Evolutionary conservation across 2,888 invertebrate genomes (phyloP).

Genomic region (Andrena chrysosceles): DNA sequence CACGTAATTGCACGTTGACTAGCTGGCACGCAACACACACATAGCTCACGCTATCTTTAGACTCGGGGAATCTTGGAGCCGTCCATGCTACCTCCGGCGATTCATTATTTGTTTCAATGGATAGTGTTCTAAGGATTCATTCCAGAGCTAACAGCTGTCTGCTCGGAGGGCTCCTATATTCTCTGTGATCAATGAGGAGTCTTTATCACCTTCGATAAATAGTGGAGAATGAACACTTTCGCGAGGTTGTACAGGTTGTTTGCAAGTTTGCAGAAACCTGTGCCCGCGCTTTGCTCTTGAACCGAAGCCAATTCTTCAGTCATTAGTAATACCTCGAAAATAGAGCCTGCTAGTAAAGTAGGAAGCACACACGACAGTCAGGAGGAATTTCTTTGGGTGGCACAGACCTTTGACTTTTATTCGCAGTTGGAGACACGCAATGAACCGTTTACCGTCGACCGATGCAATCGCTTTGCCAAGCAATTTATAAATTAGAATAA

Average conservation of each 20-base stretch:
- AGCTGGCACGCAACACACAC: conserved; percentile 57
- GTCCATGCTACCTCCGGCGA: conserved; percentile 20
- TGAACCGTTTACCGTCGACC: not conserved
- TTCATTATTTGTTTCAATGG: not conserved
- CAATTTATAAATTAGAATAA: not conserved
- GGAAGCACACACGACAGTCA: not conserved
- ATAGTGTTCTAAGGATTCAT: not conserved
- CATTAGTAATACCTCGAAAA: conserved; percentile 21
- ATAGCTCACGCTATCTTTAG: conserved; percentile 70
- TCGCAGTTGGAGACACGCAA: not conserved
- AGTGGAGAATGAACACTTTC: not conserved
- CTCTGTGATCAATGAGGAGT: not conserved
- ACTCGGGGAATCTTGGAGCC: conserved; percentile 50
- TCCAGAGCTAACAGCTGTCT: not conserved
- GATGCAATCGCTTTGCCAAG: not conserved
- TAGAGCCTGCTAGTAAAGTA: conserved; percentile 9
- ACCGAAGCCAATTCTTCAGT: conserved; percentile 28
- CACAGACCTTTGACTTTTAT: not conserved
- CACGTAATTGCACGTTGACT: conserved; percentile 54
- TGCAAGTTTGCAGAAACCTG: conserved; percentile 1
- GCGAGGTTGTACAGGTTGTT: not conserved
- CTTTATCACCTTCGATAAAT: not conserved
- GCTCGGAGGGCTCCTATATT: not conserved
- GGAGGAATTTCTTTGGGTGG: not conserved
- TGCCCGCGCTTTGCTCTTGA: conserved; percentile 15